phyloP scores from a whole-genome alignment of 2,888 invertebrate species.

The Lochmaea capreae region DNA sequence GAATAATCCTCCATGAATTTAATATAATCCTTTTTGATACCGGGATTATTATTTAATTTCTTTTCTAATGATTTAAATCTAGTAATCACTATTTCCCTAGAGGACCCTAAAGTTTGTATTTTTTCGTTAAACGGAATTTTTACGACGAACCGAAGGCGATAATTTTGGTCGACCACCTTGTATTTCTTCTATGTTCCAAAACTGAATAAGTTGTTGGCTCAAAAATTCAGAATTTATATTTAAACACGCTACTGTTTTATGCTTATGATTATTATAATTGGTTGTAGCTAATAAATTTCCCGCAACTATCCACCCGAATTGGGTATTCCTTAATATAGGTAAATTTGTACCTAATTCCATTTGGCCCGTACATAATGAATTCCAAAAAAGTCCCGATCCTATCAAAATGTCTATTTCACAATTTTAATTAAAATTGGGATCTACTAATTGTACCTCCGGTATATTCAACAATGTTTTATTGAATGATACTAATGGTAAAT shows the following conservation, averaged over 20 bases:
- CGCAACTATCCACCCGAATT: constrained; percentile 28
- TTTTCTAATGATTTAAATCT: too few relatives aligned
- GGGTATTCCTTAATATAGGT: too few relatives aligned
- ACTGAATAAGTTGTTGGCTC: background rate
- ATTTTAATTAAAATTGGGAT: constrained; percentile 20
- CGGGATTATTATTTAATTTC: too few relatives aligned
- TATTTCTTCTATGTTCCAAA: too few relatives aligned
- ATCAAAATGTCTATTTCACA: constrained; percentile 25
- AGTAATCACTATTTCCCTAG: too few relatives aligned
- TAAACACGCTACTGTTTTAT: background rate
- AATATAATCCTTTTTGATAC: too few relatives aligned
- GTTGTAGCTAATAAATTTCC: constrained; percentile 10
- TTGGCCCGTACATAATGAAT: constrained; percentile 17
- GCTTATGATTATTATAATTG: background rate
- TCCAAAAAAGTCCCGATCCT: constrained; percentile 27
- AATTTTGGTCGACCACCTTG: too few relatives aligned
- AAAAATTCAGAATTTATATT: background rate
- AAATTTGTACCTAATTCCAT: constrained; percentile 12
- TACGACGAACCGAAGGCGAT: too few relatives aligned
- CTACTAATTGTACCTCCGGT: constrained; percentile 2
- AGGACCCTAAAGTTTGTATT: background rate
- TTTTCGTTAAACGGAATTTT: too few relatives aligned
- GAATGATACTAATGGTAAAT: constrained; percentile 4
- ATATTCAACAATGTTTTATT: background rate
- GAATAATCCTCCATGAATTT: too few relatives aligned